Evolutionary conservation across 2,797 vertebrate genomes (phyloP).

Genomic region (Bufotes viridis): DNA sequence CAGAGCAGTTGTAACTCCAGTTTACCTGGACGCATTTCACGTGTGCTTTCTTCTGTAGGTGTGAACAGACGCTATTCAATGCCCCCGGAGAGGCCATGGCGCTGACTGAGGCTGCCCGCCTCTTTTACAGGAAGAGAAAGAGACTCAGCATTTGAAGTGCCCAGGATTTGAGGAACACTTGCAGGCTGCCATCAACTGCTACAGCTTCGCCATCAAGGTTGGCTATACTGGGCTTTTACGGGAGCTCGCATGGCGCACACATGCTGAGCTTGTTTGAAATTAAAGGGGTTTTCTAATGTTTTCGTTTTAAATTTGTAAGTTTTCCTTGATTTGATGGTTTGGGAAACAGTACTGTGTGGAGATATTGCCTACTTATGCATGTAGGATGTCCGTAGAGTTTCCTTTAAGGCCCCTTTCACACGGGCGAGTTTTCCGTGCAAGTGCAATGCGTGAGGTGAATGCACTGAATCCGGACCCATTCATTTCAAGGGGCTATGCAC

Average conservation of each 20-base stretch:
- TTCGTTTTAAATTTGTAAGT: too few relatives aligned
- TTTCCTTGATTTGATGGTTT: not conserved
- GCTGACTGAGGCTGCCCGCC: conserved; percentile 87
- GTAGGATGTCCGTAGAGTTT: not conserved
- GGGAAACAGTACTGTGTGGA: not conserved
- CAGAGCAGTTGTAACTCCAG: not conserved
- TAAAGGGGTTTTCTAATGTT: too few relatives aligned
- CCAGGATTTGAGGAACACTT: conserved; percentile 88
- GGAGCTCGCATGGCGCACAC: not conserved
- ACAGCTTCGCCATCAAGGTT: conserved; percentile 87
- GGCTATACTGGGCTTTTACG: not conserved
- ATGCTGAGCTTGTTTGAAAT: too few relatives aligned
- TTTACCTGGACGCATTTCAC: not conserved
- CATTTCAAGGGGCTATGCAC: too few relatives aligned
- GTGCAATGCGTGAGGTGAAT: too few relatives aligned
- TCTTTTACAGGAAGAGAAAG: conserved; percentile 89
- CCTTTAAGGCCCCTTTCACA: too few relatives aligned
- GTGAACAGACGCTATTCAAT: conserved; percentile 90
- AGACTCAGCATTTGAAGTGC: conserved; percentile 75
- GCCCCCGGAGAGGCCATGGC: conserved; percentile 86
- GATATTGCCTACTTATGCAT: too few relatives aligned
- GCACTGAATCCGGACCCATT: too few relatives aligned
- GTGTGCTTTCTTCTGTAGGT: conserved; percentile 68
- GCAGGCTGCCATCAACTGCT: conserved; percentile 91
- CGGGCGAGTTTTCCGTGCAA: too few relatives aligned